These are phyloP conservation scores for Chaenodraco wilsoni DNA, from an alignment of 2,797 vertebrate species.

Conservation along the genomic window DNA sequence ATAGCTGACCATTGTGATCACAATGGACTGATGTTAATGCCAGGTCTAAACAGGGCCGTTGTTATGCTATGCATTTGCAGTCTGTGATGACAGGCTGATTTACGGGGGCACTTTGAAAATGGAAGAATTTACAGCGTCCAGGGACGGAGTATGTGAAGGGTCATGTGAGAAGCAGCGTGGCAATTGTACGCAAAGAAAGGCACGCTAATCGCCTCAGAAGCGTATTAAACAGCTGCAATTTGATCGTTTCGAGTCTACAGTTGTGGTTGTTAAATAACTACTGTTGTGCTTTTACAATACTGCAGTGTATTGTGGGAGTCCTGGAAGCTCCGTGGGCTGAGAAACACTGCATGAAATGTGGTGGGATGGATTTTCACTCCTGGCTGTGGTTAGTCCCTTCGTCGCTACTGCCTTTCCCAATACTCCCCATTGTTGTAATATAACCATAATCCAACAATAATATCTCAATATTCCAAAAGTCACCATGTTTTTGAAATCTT, in stretches of 20 bases:
- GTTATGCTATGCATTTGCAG: too few relatives aligned
- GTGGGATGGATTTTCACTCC: conserved; percentile 25
- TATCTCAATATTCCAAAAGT: background rate
- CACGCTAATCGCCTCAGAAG: background rate
- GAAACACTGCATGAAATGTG: background rate
- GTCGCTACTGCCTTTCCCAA: background rate
- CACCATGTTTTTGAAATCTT: conserved; percentile 11
- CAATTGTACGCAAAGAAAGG: background rate
- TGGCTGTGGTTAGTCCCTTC: conserved; percentile 18
- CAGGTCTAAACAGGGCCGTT: background rate
- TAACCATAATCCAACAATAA: background rate
- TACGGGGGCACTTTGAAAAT: background rate
- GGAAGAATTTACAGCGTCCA: background rate
- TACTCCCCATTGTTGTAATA: background rate
- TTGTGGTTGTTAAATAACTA: background rate
- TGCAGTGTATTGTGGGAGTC: conserved; percentile 3
- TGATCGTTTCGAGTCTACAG: background rate
- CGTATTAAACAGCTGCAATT: too few relatives aligned
- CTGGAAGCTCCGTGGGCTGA: conserved; percentile 7
- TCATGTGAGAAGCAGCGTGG: background rate
- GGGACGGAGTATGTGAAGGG: background rate
- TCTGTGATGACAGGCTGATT: background rate
- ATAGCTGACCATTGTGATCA: too few relatives aligned
- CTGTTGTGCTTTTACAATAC: background rate
- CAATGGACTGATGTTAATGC: too few relatives aligned